Conservation (phyloP, 2,797 vertebrate species). For the Coluber constrictor region DNA sequence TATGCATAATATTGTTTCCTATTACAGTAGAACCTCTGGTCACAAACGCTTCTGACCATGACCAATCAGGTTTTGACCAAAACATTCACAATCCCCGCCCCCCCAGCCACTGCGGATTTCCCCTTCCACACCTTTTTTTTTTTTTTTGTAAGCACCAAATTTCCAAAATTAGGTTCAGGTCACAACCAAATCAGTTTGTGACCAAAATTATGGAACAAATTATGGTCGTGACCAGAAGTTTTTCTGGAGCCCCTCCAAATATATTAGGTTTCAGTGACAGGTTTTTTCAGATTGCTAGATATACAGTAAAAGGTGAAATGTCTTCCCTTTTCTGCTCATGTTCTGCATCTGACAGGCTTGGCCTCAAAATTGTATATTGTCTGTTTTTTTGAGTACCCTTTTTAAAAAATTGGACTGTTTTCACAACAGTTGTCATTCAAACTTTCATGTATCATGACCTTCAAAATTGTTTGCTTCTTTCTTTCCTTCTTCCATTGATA, state of each 20-base stretch:
- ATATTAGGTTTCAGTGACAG: not conserved
- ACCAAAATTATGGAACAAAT: no score
- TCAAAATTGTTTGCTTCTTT: not conserved
- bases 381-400: not conserved
- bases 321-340: not conserved
- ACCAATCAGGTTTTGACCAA: no score
- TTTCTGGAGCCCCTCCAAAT: not conserved
- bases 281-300: not conserved
- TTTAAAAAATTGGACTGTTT: not conserved
- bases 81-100: no score
- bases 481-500: not conserved
- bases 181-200: no score
- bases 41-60: no score
- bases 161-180: no score
- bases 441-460: not conserved
- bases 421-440: not conserved
- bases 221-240: no score
- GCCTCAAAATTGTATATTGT: not conserved
- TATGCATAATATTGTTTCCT: not conserved
- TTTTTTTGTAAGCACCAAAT: no score
- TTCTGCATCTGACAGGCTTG: not conserved
- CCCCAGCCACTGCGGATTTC: no score
- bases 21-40: no score
- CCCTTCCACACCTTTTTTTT: no score
- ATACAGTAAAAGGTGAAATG: not conserved